Evolutionary conservation across 2,797 vertebrate genomes (phyloP), one percentile per base, ranked within the genome.

Genomic region (Valencia hispanica): DNA sequence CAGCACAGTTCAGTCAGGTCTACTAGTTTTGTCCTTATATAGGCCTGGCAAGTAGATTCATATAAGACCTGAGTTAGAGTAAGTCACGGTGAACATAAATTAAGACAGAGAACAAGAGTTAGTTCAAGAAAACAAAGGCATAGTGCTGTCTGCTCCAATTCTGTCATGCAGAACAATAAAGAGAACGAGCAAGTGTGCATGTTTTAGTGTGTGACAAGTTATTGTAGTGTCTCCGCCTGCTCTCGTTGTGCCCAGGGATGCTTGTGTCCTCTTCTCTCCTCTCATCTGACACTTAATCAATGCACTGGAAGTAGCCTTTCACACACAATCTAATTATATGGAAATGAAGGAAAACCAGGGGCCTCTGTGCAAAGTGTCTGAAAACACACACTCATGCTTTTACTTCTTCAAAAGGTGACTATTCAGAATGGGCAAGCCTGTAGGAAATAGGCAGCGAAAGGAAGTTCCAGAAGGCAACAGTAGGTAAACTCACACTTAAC

Each of bases 271-370:
- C 79, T 84, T 69, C 80, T 83, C 91, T 90, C 57, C 91, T 92
- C 92, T 94, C 94, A 92, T 90, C 84, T 93, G 96, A 96, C 93
- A 96, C 95, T 96, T 96, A 97, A 98, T 98, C 97, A 97, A 97
- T 98, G 96, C 94, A 94, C 93, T 95, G 94, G 94, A 96, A 97
- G 96, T 96, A 97, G 96, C 96, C 96, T 97, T 97, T 97, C 89
- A 92, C 95, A 96, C 95, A 96, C 96, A 97, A 98, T 97, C 96
- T 96, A 97, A 98, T 98, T 97, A 98, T 95, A 96, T 96, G 95
- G 95, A 97, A 97, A 97, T 94, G 94, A 96, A 96, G 94, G 94
- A 94, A 96, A 96, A 96, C 94, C 92, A 93, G 92, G 94, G 96
- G 94, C 74, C 68, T 94, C 94, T 90, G 94, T 94, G 94, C 95